Evolutionary conservation across 2,113 vertebrate genomes (phyloP), one percentile per base, ranked within the genome.

Genomic region (Eleginops maclovinus): DNA sequence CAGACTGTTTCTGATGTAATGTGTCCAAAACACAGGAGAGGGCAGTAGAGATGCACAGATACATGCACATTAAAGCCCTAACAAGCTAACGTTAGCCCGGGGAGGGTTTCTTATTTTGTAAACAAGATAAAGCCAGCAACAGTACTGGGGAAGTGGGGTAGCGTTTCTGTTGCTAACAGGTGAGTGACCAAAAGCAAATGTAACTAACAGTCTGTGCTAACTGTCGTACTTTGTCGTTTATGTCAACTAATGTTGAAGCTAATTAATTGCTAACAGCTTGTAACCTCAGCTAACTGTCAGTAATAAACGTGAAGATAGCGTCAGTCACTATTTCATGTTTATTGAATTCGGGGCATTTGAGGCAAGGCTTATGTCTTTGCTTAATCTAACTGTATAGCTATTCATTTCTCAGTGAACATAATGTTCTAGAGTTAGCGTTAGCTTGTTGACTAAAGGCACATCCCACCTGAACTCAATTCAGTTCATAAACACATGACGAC

Each of bases 21-120:
- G 2, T 36, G 12, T 19, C 51, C 16, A 53, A 65, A 61, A 26
- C 4, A 53, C 81, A 13, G 3, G 0, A 21, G 82, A 58, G 15
- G 82, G 87, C 82, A 53, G 72, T 55, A 68, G 40, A 77, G 64
- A 22, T 8, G 3, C 31, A 63, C 31, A 31, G 3, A 13, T 15
- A 41, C 5, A 36, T 36, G 31, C 31, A 36, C 31, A 36, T 36
- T 7, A 1, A 36, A 36, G 31, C 6, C 31, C 31, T 36, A 36
- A 36, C 12, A 1, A 46, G 49, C 43, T 11, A 13, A 13, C n/a
- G 6, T 36, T 47, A 36, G 24, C 16, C 0, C 19, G 22, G 19
- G 21, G 47, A 10, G 41, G 43, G 3, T 16, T 54, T 9, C 1
- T 2, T 46, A 3, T 10, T 19, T 0, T 41, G 64, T 50, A 58